Evolutionary conservation across 2,888 invertebrate species (phyloP), one percentile per base, ranked within the genome.

Genomic region (Ochropleura leucogaster): DNA sequence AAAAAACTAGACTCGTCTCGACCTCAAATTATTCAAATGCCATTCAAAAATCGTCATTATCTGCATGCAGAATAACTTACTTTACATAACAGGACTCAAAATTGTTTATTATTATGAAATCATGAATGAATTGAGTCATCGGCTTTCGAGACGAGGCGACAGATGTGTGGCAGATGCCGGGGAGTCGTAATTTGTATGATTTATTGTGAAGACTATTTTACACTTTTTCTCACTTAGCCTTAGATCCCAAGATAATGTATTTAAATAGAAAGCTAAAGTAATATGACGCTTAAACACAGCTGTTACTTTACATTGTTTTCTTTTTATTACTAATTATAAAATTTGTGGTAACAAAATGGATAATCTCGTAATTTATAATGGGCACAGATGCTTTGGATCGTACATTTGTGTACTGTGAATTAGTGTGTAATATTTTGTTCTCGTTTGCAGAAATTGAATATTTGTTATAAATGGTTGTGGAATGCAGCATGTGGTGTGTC

Each of bases 61-160:
- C 57, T 60, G 67, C 74, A 63, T 72, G 40, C 55, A 64, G 70
- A 79, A 72, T 73, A 76, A 72, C 57, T 76, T 72, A 72, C 47
- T 78, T 72, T 59, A 77, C 73, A 81, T 81, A 84, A 77, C 76
- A 77, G 74, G 72, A 77, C 44, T 68, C 53, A 9, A 44, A 69
- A 60, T 10, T 72, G 65, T 80, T 82, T 77, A 73, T 85, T 85
- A 76, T 85, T 77, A 79, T 77, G 63, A 76, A 81, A 77, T 75
- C 30, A 80, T 84, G 83, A 86, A 86, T 86, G 82, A 62, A 76
- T n/a, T n/a, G 60, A 79, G 72, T 85, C 85, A 77, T 74, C 59
- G 67, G 65, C 18, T 49, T 64, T 63, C 18, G 42, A 57, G 44
- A 62, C 18, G 51, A 68, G 60, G 42, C 79, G 68, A 67, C 86